A percentile compares a stretch with the other conserved stretches of the same genome.
Conservation (phyloP, 2,888 invertebrate species). For the Drosophila niveifrons region DNA sequence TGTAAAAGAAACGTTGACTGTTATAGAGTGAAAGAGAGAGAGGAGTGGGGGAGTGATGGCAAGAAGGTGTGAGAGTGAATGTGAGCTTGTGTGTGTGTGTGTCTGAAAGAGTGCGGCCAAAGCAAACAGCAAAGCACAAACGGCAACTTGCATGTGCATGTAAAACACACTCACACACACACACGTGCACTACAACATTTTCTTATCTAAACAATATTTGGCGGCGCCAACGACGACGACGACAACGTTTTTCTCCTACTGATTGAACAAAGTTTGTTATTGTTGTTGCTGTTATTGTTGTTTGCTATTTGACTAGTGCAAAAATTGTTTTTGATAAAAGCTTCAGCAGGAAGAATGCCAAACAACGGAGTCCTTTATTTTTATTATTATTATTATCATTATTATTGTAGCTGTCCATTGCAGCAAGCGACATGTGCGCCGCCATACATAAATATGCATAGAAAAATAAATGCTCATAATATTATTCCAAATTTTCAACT, state of each 20-base stretch:
- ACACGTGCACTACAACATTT: conserved; percentile 58
- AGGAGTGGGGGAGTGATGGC: conserved; percentile 16
- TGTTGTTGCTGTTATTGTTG: conserved; percentile 39
- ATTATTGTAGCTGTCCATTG: conserved; percentile 39
- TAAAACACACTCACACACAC: not conserved
- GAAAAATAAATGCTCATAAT: conserved; percentile 15
- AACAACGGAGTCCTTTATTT: conserved; percentile 12
- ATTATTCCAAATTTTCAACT: conserved; percentile 3
- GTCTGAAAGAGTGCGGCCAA: not conserved
- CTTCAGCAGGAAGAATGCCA: conserved; percentile 41
- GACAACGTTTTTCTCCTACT: conserved; percentile 65
- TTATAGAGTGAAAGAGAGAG: conserved; percentile 41
- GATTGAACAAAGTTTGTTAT: conserved; percentile 77
- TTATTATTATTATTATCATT: conserved; percentile 12
- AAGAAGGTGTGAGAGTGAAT: not conserved
- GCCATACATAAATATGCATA: conserved; percentile 36
- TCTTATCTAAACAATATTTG: conserved; percentile 81
- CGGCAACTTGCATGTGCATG: conserved; percentile 37
- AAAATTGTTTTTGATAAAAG: conserved; percentile 60
- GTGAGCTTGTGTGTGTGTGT: no score
- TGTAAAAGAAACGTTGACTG: conserved; percentile 30
- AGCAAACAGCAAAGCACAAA: conserved; percentile 55
- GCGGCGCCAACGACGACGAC: conserved; percentile 40
- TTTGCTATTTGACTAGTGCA: conserved; percentile 48
- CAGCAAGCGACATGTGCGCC: conserved; percentile 34